Evolutionary conservation across 2,797 vertebrate genomes (phyloP), one percentile per base, ranked within the genome.

Genomic region (Alcedo atthis): DNA sequence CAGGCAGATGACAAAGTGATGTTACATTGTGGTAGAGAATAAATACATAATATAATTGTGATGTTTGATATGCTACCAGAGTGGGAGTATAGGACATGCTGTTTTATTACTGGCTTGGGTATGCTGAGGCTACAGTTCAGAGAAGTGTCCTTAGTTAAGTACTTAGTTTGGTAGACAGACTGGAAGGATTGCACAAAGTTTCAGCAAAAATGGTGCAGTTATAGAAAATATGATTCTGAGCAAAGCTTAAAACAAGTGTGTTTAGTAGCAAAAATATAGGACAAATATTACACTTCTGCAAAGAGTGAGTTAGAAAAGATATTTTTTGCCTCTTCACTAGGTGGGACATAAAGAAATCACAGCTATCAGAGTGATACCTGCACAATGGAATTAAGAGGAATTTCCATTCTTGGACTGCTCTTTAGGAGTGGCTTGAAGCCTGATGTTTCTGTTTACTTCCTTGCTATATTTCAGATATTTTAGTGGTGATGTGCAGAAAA

Each of bases 201-300:
- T 15, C n/a, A 30, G 15, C 33, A 66, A 32, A 0, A 1, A 37
- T 49, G 32, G 8, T 1, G 1, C 12, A 12, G 33, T 53, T 66
- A 15, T 3, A 77, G 74, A 70, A 83, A 78, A 62, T 15, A n/a
- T 0, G 6, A 49, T 59, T 81, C 61, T 24, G 15, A 58, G 25
- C 17, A 54, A 66, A 83, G 24, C 22, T 58, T 64, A 49, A 58
- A 83, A 30, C 6, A 58, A 82, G 7, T 28, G 4, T 20, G 4
- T 51, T 82, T 48, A 53, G 19, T 67, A 62, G 46, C 25, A 13
- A 18, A 40, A 53, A 28, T 48, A n/a, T 43, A 40, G 46, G 70
- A 35, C 0, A 5, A 42, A 54, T 66, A 10, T 61, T 48, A 12
- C 0, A 66, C 20, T 78, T 74, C 54, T 75, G 26, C 20, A 37